phyloP scores from a whole-genome alignment of 2,888 invertebrate species.

The Acanthosepion lycidas region DNA sequence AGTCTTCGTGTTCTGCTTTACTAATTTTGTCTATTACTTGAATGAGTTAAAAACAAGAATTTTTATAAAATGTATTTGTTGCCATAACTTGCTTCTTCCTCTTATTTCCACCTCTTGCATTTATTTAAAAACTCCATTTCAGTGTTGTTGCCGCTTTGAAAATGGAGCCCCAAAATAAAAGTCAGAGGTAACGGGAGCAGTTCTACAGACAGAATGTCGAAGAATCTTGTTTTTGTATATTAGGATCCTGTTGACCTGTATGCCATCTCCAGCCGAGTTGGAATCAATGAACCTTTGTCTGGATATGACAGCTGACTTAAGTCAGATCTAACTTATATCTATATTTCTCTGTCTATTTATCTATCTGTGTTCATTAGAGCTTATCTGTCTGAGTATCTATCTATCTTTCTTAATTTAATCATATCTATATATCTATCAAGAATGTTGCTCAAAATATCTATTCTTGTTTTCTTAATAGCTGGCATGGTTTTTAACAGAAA shows the following conservation, averaged over 20 bases:
- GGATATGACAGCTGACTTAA: background rate
- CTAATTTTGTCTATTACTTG: no score
- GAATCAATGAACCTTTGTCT: background rate
- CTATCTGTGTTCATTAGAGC: no score
- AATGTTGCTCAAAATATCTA: background rate
- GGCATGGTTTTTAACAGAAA: no score
- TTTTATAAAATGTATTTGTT: background rate
- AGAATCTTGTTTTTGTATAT: conserved; percentile 15
- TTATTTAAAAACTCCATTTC: background rate
- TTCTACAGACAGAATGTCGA: background rate
- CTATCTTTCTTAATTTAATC: no score
- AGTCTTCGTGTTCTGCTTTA: no score
- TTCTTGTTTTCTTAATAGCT: background rate
- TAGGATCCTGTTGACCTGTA: background rate
- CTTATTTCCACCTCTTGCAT: background rate
- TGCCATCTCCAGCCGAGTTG: background rate
- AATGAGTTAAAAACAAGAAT: background rate
- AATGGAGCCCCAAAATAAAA: background rate
- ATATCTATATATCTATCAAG: no score
- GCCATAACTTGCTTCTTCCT: background rate
- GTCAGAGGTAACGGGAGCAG: background rate
- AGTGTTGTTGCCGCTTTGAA: no score
- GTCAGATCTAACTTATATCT: background rate
- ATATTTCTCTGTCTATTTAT: background rate
- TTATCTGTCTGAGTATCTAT: no score